Base-by-base conservation (phyloP, 2,113 vertebrate species). In the Stigmatopora nigra region DNA sequence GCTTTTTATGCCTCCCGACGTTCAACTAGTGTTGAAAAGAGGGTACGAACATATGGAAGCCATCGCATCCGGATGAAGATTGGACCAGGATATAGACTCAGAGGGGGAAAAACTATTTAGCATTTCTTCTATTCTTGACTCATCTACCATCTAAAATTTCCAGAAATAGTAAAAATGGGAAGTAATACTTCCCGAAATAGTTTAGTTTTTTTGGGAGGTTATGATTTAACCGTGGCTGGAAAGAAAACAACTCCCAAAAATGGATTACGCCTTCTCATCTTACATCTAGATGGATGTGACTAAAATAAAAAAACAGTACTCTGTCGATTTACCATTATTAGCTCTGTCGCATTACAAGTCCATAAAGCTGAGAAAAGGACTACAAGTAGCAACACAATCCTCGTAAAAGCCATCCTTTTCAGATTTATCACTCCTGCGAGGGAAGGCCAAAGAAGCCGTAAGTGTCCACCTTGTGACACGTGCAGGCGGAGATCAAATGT, bases 31-130 rank as follows among this genome's bases (percentile, higher is more conserved):
- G 82, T 84, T 88, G 71, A 80, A 77, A 75, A 72, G 49, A 70
- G 78, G 80, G 70, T 73, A 70, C 69, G 31, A 63, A 85, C 88
- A 92, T 88, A 74, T 88, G 86, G 85, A 81, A 86, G 73, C 76
- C 76, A 88, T 90, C 78, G 82, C 68, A 68, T 65, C 70, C 62
- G 71, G 79, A 72, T 73, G 25, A 70, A 77, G 68, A 61, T 75
- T 72, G 62, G 69, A 80, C 64, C 64, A 65, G 44, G 65, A 73
- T 57, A 58, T 45, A 61, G 49, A 55, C 17, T 56, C 63, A 45
- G 41, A 64, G 44, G 11, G 52, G 61, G 52, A 47, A 45, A 65
- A 56, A 45, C 64, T 45, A 17, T 53, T 8, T 58, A 63, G 52
- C 5, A 4, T 4, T 25, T 57, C 46, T 38, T 58, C 46, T 53